phyloP scores from a whole-genome alignment of 2,888 invertebrate genomes.

The Andrena marginata region DNA sequence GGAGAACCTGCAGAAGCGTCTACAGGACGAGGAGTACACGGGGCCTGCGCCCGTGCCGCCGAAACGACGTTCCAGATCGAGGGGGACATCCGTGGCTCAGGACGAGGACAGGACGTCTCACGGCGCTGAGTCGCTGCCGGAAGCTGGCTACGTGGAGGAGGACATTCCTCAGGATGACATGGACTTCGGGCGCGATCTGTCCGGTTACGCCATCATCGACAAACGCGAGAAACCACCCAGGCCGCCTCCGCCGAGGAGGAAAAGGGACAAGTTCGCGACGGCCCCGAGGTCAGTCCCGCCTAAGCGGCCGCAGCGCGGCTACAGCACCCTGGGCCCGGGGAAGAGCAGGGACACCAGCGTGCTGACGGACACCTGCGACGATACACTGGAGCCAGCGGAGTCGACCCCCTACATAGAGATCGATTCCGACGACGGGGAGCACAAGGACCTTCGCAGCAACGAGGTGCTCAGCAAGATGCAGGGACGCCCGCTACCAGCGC shows the following conservation, averaged over 20 bases:
- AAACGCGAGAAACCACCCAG: conserved; percentile 88
- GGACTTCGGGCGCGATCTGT: conserved; percentile 84
- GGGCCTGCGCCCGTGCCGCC: conserved; percentile 88
- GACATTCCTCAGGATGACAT: conserved; percentile 84
- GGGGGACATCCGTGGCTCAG: conserved; percentile 83
- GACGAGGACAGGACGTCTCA: conserved; percentile 91
- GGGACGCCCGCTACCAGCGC: conserved; percentile 93
- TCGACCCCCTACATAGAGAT: conserved; percentile 88
- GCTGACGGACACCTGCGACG: conserved; percentile 24
- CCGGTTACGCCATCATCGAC: conserved; percentile 92
- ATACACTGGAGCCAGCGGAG: conserved; percentile 47
- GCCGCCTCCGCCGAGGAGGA: conserved; percentile 88
- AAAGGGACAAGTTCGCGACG: conserved; percentile 88
- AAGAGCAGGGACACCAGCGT: conserved; percentile 85
- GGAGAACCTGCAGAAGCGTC: conserved; percentile 47
- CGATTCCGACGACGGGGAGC: conserved; percentile 84
- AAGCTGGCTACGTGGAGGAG: conserved; percentile 84
- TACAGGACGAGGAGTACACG: conserved; percentile 88
- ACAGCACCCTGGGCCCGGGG: conserved; percentile 87
- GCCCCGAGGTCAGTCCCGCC: conserved; percentile 87
- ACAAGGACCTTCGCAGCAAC: conserved; percentile 90
- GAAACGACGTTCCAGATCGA: conserved; percentile 86
- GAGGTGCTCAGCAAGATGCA: conserved; percentile 93
- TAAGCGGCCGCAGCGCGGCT: conserved; percentile 87
- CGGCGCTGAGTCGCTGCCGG: conserved; percentile 89